Conservation (phyloP, 2,888 invertebrate genomes). For the Notodonta dromedarius region DNA sequence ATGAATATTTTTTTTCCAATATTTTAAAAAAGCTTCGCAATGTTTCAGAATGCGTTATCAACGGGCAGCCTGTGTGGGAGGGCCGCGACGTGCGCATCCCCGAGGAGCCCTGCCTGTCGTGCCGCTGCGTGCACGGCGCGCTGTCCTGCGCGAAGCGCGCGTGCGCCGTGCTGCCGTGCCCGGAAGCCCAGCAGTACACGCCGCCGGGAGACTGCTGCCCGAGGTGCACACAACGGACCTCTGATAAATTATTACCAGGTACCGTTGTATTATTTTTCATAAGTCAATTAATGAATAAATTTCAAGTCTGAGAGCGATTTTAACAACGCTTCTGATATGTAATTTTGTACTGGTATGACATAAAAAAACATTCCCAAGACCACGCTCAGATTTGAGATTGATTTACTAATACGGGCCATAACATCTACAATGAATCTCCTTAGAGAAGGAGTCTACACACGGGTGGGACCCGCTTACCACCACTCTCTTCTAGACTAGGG, state of each 20-base stretch:
- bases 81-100: constrained; percentile 91
- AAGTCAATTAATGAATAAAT: no score
- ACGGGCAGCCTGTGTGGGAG: constrained; percentile 92
- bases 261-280: constrained; percentile 5
- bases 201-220: constrained; percentile 93
- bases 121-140: constrained; percentile 88
- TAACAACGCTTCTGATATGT: no score
- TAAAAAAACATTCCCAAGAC: no score
- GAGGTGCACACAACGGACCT: constrained; percentile 75
- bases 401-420: no score
- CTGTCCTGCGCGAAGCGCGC: constrained; percentile 93
- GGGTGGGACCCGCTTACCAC: no score
- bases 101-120: constrained; percentile 94
- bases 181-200: constrained; percentile 86
- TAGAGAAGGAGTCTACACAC: no score
- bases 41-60: constrained; percentile 89
- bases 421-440: no score
- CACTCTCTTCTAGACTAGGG: no score
- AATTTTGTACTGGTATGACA: no score
- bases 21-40: constrained; percentile 4
- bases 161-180: constrained; percentile 95
- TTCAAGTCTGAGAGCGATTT: no score
- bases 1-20: neutral
- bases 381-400: no score
- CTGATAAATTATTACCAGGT: constrained; percentile 79